A percentile compares a stretch with the other conserved stretches of the same genome.
Conservation (phyloP, 2,888 invertebrate species). For the Chloroclystis v-ata region DNA sequence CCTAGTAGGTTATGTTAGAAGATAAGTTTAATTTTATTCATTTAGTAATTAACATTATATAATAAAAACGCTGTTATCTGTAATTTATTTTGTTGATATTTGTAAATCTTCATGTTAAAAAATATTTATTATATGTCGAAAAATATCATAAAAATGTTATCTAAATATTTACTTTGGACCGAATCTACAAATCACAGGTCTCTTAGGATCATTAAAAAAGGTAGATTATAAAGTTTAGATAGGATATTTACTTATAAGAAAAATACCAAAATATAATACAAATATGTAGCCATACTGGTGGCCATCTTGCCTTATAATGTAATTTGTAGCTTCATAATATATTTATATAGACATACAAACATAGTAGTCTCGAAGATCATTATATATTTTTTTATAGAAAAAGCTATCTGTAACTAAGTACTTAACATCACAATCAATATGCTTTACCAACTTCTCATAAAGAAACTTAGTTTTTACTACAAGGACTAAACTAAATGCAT, state of each 20-base stretch:
- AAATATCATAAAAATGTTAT: constrained; percentile 70
- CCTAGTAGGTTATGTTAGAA: constrained; percentile 37
- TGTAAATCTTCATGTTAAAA: constrained; percentile 78
- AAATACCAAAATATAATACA: constrained; percentile 24
- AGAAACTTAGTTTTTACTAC: too few relatives aligned
- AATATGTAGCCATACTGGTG: constrained; percentile 60
- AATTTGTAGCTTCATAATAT: neutral
- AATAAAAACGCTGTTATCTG: constrained; percentile 62
- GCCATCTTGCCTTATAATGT: constrained; percentile 68
- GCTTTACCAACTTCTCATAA: too few relatives aligned
- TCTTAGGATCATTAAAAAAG: constrained; percentile 16
- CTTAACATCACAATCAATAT: too few relatives aligned
- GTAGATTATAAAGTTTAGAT: constrained; percentile 15
- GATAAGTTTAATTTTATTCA: constrained; percentile 53
- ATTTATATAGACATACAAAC: neutral
- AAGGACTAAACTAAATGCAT: constrained; percentile 8
- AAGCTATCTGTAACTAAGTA: neutral
- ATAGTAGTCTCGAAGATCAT: neutral
- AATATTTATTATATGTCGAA: constrained; percentile 75
- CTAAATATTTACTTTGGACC: constrained; percentile 58
- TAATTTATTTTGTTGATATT: constrained; percentile 79
- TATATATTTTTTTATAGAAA: neutral
- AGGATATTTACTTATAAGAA: constrained; percentile 18
- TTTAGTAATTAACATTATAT: constrained; percentile 54
- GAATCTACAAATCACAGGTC: constrained; percentile 55